Percentiles rank a stretch among this genome's conserved stretches.
Evolutionary conservation across 2,797 vertebrate species (phyloP).

Genomic region (Serranus cabrilla): DNA sequence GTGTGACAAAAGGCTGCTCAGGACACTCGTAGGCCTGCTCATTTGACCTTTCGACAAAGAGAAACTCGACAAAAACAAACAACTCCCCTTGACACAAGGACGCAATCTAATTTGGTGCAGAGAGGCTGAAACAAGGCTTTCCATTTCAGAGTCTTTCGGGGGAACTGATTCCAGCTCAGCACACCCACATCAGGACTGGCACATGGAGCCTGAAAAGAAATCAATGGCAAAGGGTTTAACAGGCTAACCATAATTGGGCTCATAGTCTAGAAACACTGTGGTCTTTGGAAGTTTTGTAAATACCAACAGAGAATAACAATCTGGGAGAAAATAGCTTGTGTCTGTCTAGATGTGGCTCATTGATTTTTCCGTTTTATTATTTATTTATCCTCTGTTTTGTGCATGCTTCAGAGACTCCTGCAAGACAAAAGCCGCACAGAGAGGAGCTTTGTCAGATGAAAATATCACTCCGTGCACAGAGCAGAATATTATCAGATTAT

Average conservation of each 20-base stretch:
- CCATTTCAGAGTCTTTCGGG: conserved; percentile 70
- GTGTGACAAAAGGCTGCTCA: conserved; percentile 67
- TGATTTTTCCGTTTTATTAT: conserved; percentile 60
- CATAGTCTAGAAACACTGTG: conserved; percentile 50
- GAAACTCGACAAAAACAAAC: conserved; percentile 77
- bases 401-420: conserved; percentile 27
- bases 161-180: conserved; percentile 66
- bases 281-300: conserved; percentile 74
- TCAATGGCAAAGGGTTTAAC: conserved; percentile 75
- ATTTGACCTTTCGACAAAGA: conserved; percentile 77
- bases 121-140: conserved; percentile 72
- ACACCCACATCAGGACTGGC: conserved; percentile 58
- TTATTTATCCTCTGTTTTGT: conserved; percentile 46
- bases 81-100: conserved; percentile 82
- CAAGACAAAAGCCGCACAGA: conserved; percentile 28
- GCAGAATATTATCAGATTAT: conserved; percentile 42
- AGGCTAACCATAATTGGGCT: conserved; percentile 75
- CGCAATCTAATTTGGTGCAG: conserved; percentile 76
- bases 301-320: conserved; percentile 68
- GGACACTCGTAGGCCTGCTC: conserved; percentile 60
- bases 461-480: conserved; percentile 3
- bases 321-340: conserved; percentile 53
- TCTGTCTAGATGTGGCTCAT: conserved; percentile 65
- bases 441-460: conserved; percentile 15
- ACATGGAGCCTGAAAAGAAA: conserved; percentile 72